phyloP scores from a whole-genome alignment of 2,888 invertebrate species.

The Cabera pusaria region DNA sequence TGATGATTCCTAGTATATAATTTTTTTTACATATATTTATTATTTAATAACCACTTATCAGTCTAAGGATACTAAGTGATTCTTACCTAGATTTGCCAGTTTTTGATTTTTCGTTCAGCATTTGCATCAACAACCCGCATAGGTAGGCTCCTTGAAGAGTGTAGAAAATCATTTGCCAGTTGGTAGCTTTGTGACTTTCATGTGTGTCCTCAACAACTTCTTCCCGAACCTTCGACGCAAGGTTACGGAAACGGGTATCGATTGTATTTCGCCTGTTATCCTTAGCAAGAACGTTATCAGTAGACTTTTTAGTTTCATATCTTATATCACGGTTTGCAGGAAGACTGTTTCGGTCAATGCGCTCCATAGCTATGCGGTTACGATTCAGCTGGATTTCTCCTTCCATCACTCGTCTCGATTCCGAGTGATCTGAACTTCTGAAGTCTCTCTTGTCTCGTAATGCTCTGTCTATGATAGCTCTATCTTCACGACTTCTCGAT shows the following conservation, averaged over 20 bases:
- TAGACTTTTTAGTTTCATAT: constrained; percentile 6
- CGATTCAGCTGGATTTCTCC: constrained; percentile 4
- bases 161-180: constrained; percentile 63
- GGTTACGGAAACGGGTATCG: constrained; percentile 29
- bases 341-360: constrained; percentile 3
- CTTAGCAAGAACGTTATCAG: not conserved
- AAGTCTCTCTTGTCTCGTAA: constrained; percentile 5
- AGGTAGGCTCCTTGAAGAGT: constrained; percentile 63
- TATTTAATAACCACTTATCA: no score
- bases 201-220: constrained; percentile 17
- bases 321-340: constrained; percentile 3
- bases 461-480: constrained; percentile 3
- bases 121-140: constrained; percentile 51
- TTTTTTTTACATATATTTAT: no score
- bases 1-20: no score
- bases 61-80: no score
- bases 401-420: constrained; percentile 10
- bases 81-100: constrained; percentile 41
- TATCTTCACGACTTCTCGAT: constrained; percentile 13
- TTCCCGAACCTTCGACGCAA: constrained; percentile 21
- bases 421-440: constrained; percentile 8
- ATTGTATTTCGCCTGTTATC: constrained; percentile 22
- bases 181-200: constrained; percentile 29
- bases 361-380: constrained; percentile 7
- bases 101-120: constrained; percentile 41